These are phyloP conservation scores for Ditylenchus weischeri DNA, from an alignment of 2,888 invertebrate genomes.

Conservation along the genomic window DNA sequence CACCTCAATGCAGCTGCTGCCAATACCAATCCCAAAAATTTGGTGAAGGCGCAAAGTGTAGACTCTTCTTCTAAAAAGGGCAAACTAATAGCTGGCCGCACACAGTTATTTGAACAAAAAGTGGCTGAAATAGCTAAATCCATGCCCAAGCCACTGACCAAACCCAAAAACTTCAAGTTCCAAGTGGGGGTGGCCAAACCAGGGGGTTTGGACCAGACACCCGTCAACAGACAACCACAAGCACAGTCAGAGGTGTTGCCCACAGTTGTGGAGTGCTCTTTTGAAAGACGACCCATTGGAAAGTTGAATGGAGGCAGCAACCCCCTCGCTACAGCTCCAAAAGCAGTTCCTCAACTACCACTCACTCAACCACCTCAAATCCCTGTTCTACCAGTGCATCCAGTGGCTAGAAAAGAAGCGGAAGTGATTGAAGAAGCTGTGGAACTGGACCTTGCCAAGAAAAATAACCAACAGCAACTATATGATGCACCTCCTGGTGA, in stretches of 20 bases:
- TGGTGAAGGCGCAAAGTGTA: conserved; percentile 15
- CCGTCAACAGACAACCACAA: neutral
- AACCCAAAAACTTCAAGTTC: conserved; percentile 40
- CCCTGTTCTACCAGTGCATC: conserved; percentile 21
- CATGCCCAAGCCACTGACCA: conserved; percentile 28
- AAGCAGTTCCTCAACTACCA: no score
- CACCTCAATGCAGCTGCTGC: conserved; percentile 23
- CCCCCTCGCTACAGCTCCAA: neutral
- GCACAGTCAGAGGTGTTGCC: neutral
- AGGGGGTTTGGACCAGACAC: neutral
- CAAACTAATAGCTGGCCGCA: conserved; percentile 30
- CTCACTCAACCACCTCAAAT: conserved; percentile 1
- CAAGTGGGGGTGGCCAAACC: conserved; percentile 17
- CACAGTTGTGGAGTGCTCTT: no score
- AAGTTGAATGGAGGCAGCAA: conserved; percentile 9
- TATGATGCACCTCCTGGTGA: conserved; percentile 10
- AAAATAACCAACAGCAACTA: neutral
- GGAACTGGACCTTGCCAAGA: neutral
- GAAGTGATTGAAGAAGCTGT: conserved; percentile 8
- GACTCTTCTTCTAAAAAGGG: conserved; percentile 27
- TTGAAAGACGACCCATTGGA: conserved; percentile 2
- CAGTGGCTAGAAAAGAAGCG: conserved; percentile 15
- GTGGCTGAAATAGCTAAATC: conserved; percentile 29
- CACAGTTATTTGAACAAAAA: conserved; percentile 37
- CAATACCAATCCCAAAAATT: neutral